phyloP scores from a whole-genome alignment of 1,140 invertebrate genomes.

The Rhysida immarginata region DNA sequence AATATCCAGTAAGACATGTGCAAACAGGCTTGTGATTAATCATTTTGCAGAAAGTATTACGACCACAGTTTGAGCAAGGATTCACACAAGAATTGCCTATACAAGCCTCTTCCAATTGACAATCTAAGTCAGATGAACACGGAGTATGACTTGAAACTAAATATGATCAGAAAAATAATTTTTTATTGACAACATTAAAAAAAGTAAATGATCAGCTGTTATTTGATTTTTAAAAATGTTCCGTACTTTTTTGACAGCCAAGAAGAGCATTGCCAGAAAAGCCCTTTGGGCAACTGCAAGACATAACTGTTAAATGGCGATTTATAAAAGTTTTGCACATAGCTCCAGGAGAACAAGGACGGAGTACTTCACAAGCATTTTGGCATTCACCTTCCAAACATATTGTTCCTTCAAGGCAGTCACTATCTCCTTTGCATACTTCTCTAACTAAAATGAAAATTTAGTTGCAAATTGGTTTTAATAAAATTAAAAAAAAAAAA shows the following conservation, averaged over 20 bases:
- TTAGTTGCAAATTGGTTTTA: too few species aligned
- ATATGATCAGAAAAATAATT: too few species aligned
- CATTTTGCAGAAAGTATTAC: slow-evolving; percentile 63
- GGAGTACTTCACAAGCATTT: slow-evolving; percentile 23
- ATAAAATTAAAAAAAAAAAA: too few species aligned
- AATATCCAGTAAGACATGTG: slow-evolving; percentile 54
- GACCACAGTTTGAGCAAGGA: slow-evolving; percentile 64
- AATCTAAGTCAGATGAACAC: slow-evolving; percentile 49
- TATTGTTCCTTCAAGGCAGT: slow-evolving; percentile 23
- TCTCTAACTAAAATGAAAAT: not conserved
- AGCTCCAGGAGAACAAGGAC: slow-evolving; percentile 38
- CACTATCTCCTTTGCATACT: slow-evolving; percentile 20
- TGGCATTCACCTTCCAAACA: slow-evolving; percentile 25
- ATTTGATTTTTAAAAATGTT: too few species aligned
- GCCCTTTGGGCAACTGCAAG: slow-evolving; percentile 64
- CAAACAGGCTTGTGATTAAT: slow-evolving; percentile 70
- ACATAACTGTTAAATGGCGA: slow-evolving; percentile 61
- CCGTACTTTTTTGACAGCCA: slow-evolving; percentile 12
- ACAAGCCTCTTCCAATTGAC: slow-evolving; percentile 57
- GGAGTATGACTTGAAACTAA: too few species aligned
- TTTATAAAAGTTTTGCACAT: slow-evolving; percentile 62
- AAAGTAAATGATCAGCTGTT: too few species aligned
- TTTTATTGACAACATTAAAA: too few species aligned
- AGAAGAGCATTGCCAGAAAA: slow-evolving; percentile 49
- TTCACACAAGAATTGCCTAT: slow-evolving; percentile 68